phyloP scores from a whole-genome alignment of 2,113 vertebrate genomes.

The Grus americana region DNA sequence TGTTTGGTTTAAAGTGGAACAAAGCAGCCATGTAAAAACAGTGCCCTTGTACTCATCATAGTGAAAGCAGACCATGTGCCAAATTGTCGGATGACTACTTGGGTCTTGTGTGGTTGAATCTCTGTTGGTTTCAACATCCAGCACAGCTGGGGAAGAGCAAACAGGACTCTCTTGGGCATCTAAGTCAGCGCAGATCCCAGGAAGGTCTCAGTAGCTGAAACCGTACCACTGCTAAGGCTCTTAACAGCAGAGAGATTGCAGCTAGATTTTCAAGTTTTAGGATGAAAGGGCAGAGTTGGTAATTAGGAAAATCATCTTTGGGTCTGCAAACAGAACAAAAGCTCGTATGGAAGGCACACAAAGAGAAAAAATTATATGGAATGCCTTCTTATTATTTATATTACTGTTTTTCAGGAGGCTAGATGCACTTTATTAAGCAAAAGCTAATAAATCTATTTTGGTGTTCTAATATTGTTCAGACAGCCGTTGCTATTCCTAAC shows the following conservation, averaged over 20 bases:
- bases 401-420: neutral
- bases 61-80: neutral
- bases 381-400: neutral
- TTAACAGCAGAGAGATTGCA: neutral
- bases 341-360: neutral
- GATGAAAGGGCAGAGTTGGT: neutral
- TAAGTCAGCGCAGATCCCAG: neutral
- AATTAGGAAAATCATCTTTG: neutral
- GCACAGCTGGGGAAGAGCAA: neutral
- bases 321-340: neutral
- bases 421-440: neutral
- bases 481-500: conserved; percentile 3
- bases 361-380: neutral
- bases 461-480: neutral
- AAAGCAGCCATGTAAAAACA: neutral
- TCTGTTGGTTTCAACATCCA: neutral
- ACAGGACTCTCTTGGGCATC: neutral
- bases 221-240: neutral
- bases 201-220: neutral
- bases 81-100: neutral
- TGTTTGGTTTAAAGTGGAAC: neutral
- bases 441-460: conserved; percentile 7
- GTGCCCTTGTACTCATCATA: neutral
- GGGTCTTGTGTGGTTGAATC: neutral
- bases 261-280: neutral